Evolutionary conservation across 2,113 vertebrate genomes (phyloP).

Genomic region (Isurus oxyrinchus): DNA sequence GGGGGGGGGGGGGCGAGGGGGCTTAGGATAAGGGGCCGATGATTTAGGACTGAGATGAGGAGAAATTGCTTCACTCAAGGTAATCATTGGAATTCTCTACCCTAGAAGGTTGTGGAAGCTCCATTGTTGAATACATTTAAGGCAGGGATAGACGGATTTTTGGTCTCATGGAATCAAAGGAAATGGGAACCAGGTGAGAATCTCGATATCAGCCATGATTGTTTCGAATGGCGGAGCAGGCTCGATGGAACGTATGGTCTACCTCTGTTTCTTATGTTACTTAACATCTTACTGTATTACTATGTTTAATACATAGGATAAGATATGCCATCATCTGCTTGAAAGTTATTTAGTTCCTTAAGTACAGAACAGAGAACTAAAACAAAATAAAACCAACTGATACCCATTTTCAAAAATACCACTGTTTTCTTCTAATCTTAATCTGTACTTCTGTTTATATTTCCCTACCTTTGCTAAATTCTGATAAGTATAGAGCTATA

Average conservation of each 20-base stretch:
- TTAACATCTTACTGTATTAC: background rate
- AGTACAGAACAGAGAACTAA: background rate
- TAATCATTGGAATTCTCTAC: background rate
- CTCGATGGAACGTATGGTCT: background rate
- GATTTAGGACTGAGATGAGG: background rate
- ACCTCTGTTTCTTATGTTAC: background rate
- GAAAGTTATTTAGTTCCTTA: background rate
- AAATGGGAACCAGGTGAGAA: background rate
- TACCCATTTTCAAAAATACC: background rate
- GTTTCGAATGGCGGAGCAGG: too few relatives aligned
- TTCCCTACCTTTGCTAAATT: background rate
- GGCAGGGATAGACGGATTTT: background rate
- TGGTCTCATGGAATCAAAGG: background rate
- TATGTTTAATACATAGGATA: background rate
- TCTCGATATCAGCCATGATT: background rate
- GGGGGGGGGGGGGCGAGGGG: too few relatives aligned
- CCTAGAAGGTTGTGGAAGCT: background rate
- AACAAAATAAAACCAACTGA: background rate
- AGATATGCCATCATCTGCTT: background rate
- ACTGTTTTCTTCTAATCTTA: background rate
- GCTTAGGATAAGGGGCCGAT: background rate
- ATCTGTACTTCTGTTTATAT: background rate
- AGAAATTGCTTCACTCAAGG: background rate
- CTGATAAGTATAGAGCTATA: slow-evolving; percentile 38
- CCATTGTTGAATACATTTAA: background rate